These are phyloP conservation scores for Porites cylindrica DNA, from an alignment of 92 coral and sea anemone genomes.

Conservation along the genomic window DNA sequence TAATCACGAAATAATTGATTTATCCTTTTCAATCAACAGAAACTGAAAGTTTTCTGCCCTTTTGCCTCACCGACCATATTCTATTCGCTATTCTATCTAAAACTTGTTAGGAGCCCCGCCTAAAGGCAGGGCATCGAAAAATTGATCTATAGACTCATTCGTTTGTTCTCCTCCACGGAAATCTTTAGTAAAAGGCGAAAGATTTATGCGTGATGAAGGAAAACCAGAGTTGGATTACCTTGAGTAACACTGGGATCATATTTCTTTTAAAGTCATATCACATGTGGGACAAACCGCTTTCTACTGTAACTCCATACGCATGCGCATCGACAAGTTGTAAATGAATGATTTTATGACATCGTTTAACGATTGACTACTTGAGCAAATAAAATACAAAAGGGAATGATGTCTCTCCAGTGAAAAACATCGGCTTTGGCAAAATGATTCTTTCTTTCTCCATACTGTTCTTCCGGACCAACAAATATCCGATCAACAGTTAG, in stretches of 20 bases:
- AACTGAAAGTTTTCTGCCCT: no score
- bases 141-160: constrained; percentile 95
- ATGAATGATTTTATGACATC: not conserved
- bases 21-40: not conserved
- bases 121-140: constrained; percentile 91
- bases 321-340: not conserved
- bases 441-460: no score
- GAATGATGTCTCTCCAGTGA: no score
- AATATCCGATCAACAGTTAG: no score
- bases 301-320: not conserved
- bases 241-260: not conserved
- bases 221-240: constrained; percentile 26
- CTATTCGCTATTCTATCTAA: no score
- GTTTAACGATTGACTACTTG: no score
- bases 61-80: no score
- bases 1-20: no score
- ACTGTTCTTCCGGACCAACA: no score
- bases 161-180: constrained; percentile 93
- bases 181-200: constrained; percentile 91
- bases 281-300: not conserved
- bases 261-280: not conserved
- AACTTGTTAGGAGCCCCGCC: constrained; percentile 71
- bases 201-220: constrained; percentile 68
- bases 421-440: no score
- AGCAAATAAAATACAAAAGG: no score